These are phyloP conservation scores for Muscicapa comitata DNA, from an alignment of 2,797 vertebrate species.

Conservation along the genomic window DNA sequence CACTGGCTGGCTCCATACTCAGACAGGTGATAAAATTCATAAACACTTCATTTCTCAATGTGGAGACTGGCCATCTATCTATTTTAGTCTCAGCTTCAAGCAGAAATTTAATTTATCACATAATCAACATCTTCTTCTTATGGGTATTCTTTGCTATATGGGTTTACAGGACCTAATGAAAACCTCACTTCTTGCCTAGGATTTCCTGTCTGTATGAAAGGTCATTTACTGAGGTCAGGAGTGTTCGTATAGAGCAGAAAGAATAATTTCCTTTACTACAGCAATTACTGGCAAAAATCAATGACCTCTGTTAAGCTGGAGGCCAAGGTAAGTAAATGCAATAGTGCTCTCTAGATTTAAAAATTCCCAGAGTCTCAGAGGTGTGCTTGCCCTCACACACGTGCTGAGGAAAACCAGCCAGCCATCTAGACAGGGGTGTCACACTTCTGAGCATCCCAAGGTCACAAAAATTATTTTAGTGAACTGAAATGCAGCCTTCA, in stretches of 20 bases:
- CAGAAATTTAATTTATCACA: not conserved
- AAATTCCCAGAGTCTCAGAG: not conserved
- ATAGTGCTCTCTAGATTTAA: not conserved
- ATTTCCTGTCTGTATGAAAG: not conserved
- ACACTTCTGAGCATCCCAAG: not conserved
- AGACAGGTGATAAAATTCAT: conserved; percentile 6
- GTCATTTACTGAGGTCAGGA: conserved; percentile 1
- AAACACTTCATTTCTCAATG: not conserved
- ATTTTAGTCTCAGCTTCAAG: not conserved
- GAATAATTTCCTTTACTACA: conserved; percentile 39
- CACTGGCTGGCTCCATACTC: not conserved
- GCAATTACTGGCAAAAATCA: conserved; percentile 54
- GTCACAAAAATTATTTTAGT: not conserved
- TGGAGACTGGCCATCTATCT: not conserved
- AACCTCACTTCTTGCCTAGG: not conserved
- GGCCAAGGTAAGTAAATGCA: conserved; percentile 27
- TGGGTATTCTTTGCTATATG: not conserved
- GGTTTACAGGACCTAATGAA: not conserved
- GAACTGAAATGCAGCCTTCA: not conserved
- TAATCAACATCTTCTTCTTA: not conserved
- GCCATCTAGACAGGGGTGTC: not conserved
- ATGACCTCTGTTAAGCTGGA: conserved; percentile 15
- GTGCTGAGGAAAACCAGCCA: not conserved
- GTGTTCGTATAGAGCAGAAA: not conserved
- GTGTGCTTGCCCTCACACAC: not conserved